Conservation (phyloP, 1,140 invertebrate genomes). For the Episyrphus balteatus region DNA sequence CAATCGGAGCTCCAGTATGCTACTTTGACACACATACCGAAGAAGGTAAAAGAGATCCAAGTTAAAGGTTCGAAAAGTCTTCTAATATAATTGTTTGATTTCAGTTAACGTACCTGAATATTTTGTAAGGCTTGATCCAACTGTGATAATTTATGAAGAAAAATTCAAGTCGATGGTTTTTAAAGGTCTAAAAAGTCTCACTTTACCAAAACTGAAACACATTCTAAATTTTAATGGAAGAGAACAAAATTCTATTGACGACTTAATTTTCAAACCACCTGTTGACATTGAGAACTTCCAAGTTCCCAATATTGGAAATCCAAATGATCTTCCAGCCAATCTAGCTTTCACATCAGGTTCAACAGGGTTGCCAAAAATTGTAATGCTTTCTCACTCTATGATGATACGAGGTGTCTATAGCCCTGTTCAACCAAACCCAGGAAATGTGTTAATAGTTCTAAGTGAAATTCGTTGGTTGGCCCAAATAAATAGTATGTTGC, state of each 20-base stretch:
- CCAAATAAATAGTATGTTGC: constrained; percentile 1
- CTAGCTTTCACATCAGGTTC: constrained; percentile 2
- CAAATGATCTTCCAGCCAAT: background rate
- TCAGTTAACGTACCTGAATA: no score
- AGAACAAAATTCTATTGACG: background rate
- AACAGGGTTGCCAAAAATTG: constrained; percentile 4
- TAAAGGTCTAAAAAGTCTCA: background rate
- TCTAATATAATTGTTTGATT: no score
- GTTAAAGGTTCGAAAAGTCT: no score
- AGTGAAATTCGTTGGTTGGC: constrained; percentile 1
- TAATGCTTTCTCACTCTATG: background rate
- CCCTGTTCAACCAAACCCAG: background rate
- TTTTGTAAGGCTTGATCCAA: no score
- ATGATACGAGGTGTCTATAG: constrained; percentile 1
- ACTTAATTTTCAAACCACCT: background rate
- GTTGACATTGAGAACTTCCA: background rate
- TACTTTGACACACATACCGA: no score
- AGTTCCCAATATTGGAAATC: background rate
- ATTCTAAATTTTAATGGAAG: background rate
- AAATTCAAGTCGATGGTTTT: no score
- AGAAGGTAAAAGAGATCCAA: no score
- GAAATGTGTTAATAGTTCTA: background rate
- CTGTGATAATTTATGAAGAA: no score
- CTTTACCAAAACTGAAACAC: background rate
- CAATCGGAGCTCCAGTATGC: no score